Base-by-base conservation (phyloP, 2,888 invertebrate species). In the Strigamia transsilvanica region DNA sequence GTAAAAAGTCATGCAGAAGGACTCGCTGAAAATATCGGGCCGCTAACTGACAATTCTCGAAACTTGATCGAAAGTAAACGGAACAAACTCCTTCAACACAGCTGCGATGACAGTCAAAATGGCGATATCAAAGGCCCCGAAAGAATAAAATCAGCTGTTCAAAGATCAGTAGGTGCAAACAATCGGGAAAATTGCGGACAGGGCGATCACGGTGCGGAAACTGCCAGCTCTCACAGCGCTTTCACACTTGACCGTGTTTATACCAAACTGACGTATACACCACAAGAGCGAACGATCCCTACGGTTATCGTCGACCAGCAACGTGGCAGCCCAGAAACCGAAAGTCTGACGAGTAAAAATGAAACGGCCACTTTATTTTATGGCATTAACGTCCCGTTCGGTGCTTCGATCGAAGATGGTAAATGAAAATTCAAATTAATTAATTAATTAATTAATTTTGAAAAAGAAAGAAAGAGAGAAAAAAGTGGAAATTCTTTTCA, bases 31-130 rank as follows among this genome's bases (percentile, higher is more conserved):
- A 61, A 61, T 10, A 61, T 61, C 23, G 23, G 21, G 6, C 61
- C 23, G 23, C 23, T 61, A 61, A 61, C 61, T 61, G 61, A 61
- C 61, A 61, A 61, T 18, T 61, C 61, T 6, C 21, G 18, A 18
- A 61, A 61, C 61, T 23, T 61, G 21, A 18, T 61, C n/a, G 61
- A 61, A 15, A 46, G 46, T 46, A 46, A 46, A 4, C 12, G 46
- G 1, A 61, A 23, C 61, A 61, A 18, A 61, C 61, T 61, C n/a
- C 12, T 61, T 1, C 18, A 23, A 9, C 61, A 18, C 18, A 61
- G 23, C 12, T 61, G 61, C 21, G 61, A 61, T 61, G 61, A 61
- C 61, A 61, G 61, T 21, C 61, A 23, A 61, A 61, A 61, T 18
- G 61, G 61, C 21, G 61, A 61, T 61, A 23, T 23, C 4, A 61